phyloP scores from a whole-genome alignment of 2,113 vertebrate genomes.

The Lanius collurio region DNA sequence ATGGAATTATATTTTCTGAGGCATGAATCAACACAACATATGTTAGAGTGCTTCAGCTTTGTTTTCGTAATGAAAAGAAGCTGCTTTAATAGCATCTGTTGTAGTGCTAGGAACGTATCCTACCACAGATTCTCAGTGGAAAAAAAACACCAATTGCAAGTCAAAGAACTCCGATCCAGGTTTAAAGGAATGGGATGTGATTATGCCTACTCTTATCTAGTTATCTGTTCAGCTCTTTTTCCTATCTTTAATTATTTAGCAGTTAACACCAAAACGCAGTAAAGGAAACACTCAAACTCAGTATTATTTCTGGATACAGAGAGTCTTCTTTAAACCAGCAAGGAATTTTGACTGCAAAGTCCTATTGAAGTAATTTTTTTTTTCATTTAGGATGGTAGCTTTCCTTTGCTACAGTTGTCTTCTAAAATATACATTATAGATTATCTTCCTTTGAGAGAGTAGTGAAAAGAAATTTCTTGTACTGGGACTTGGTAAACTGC shows the following conservation, averaged over 20 bases:
- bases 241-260: neutral
- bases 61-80: constrained; percentile 53
- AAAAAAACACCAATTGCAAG: neutral
- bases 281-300: neutral
- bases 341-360: neutral
- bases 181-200: neutral
- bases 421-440: neutral
- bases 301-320: neutral
- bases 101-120: neutral
- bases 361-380: neutral
- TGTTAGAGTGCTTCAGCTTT: constrained; percentile 42
- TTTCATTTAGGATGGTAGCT: neutral
- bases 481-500: neutral
- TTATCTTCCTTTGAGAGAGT: neutral
- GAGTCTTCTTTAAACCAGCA: neutral
- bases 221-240: neutral
- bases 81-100: constrained; percentile 50
- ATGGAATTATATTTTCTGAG: constrained; percentile 37
- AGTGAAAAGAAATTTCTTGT: neutral
- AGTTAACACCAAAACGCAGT: neutral
- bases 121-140: neutral
- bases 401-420: neutral
- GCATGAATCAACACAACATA: constrained; percentile 56
- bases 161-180: neutral
- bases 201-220: neutral